Base-by-base conservation (phyloP, 1,140 invertebrate species). In the Lysiphlebus fabarum region DNA sequence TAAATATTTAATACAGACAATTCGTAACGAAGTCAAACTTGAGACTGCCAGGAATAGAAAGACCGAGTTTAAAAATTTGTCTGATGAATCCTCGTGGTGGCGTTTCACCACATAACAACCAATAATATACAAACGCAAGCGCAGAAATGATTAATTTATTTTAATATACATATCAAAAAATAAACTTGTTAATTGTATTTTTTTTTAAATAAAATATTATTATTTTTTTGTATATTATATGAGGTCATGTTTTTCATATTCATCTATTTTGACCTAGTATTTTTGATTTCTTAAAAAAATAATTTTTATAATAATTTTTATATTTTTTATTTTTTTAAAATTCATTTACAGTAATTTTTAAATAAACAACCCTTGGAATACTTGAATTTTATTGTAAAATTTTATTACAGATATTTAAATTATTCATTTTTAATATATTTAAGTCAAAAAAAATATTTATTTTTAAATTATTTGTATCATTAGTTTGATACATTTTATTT, bases 21-120 rank as follows among this genome's bases (percentile, higher is more conserved):
- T 69, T 59, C 70, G 67, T 70, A 67, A 70, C 72, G 67, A 59
- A 66, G 68, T 65, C 72, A 61, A 67, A 66, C 62, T 72, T 60
- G 59, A 67, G 59, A 78, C 76, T 78, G 76, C 76, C 73, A 76
- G 74, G 75, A 78, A 78, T 78, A 78, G 70, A 73, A 67, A 62
- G 68, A 65, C 67, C 67, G 68, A 68, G 58, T 51, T 43, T 45
- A 51, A 44, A 55, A 53, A 59, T 58, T 58, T 47, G 55, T 48
- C 44, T 45, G 58, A 26, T 40, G 59, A 64, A 55, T 64, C 63
- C 63, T 64, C 59, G 63, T 64, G 58, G 64, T 67, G 63, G 62
- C 68, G 60, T 56, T 65, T 57, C 61, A 66, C 66, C 65, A 66
- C 67, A 65, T 71, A 1, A 26, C 17, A 26, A 26, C 17, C 17